phyloP scores from a whole-genome alignment of 2,888 invertebrate genomes.

The Dasypolia templi region DNA sequence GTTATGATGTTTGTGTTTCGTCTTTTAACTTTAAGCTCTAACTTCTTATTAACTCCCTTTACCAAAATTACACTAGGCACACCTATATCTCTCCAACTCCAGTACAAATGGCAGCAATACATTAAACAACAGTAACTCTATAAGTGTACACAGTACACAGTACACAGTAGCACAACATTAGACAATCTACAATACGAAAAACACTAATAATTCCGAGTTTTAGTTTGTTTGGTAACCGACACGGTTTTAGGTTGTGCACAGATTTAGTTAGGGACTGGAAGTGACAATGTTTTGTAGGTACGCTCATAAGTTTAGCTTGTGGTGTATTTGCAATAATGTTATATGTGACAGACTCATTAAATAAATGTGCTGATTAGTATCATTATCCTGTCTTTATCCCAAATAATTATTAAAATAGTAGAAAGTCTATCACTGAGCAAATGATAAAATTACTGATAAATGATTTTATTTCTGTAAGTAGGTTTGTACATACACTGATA shows the following conservation, averaged over 20 bases:
- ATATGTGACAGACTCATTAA: too few species aligned
- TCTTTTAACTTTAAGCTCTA: too few species aligned
- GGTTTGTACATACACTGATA: too few species aligned
- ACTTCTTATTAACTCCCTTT: background rate
- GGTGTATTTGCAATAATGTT: background rate
- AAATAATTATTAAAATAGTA: too few species aligned
- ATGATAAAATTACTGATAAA: too few species aligned
- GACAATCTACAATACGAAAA: conserved; percentile 82
- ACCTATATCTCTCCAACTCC: conserved; percentile 1
- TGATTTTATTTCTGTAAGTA: too few species aligned
- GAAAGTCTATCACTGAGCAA: too few species aligned
- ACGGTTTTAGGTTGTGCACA: conserved; percentile 71
- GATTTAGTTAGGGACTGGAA: conserved; percentile 65
- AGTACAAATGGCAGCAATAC: conserved; percentile 46
- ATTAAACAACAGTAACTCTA: conserved; percentile 55
- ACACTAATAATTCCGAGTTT: conserved; percentile 86
- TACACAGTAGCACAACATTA: conserved; percentile 59
- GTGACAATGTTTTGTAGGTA: background rate
- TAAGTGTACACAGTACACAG: conserved; percentile 55
- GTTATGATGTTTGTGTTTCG: too few species aligned
- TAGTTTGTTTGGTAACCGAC: conserved; percentile 84
- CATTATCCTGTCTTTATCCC: too few species aligned
- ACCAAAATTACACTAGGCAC: conserved; percentile 2
- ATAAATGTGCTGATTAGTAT: background rate
- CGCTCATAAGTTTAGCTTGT: background rate